phyloP scores from a whole-genome alignment of 2,797 vertebrate genomes.

The Cuculus canorus region DNA sequence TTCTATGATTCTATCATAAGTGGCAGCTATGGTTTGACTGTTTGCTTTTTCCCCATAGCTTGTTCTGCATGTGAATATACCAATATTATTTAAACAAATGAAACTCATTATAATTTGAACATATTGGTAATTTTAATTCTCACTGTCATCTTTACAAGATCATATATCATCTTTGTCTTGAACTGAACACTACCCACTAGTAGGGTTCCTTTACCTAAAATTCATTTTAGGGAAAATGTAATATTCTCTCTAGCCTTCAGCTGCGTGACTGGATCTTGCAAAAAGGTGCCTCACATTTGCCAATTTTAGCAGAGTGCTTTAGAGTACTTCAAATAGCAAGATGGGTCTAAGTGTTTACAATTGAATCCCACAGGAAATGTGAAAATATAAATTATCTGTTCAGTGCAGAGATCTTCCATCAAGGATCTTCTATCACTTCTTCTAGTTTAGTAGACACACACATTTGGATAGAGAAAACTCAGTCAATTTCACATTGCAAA shows the following conservation, averaged over 20 bases:
- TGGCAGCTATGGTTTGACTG: fast-evolving
- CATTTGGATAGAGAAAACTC: not conserved
- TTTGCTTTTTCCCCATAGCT: not conserved
- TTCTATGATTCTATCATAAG: too few relatives aligned
- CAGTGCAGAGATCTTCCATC: not conserved
- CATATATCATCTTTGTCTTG: not conserved
- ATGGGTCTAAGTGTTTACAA: not conserved
- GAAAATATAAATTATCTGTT: not conserved
- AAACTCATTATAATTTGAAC: not conserved
- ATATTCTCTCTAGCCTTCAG: not conserved
- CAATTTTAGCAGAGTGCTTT: not conserved
- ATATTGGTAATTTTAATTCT: not conserved
- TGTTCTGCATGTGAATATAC: not conserved
- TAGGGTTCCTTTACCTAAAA: not conserved
- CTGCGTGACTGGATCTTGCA: not conserved
- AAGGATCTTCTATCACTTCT: not conserved
- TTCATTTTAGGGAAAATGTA: not conserved
- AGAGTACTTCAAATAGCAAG: not conserved
- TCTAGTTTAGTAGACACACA: not conserved
- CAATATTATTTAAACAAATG: not conserved
- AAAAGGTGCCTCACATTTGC: not conserved
- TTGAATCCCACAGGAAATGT: not conserved
- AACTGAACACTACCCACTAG: not conserved
- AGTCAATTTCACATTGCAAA: not conserved
- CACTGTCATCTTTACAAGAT: not conserved